Evolutionary conservation across 2,888 invertebrate genomes (phyloP).

Genomic region (Carcina quercana): DNA sequence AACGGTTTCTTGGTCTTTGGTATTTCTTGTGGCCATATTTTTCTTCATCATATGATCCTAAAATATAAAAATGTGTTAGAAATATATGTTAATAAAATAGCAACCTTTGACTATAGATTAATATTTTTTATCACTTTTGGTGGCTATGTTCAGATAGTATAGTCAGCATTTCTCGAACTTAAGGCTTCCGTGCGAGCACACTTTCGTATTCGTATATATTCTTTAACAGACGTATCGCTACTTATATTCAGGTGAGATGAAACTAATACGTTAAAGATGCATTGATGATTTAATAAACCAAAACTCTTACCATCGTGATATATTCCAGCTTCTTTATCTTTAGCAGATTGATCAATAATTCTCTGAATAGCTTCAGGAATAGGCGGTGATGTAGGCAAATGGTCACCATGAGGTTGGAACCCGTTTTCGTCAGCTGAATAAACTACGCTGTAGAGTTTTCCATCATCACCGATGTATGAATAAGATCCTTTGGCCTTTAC

Average conservation of each 20-base stretch:
- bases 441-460: slow-evolving; percentile 42
- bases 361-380: slow-evolving; percentile 51
- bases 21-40: slow-evolving; percentile 53
- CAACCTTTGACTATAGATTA: too few relatives aligned
- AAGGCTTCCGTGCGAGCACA: too few relatives aligned
- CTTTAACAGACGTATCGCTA: too few relatives aligned
- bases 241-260: too few relatives aligned
- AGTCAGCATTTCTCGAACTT: too few relatives aligned
- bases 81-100: too few relatives aligned
- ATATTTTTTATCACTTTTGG: too few relatives aligned
- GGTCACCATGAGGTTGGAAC: slow-evolving; percentile 49
- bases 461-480: slow-evolving; percentile 59
- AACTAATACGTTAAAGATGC: too few relatives aligned
- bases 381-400: slow-evolving; percentile 56
- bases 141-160: too few relatives aligned
- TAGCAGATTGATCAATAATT: slow-evolving; percentile 44
- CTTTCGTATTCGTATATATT: too few relatives aligned
- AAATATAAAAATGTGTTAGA: slow-evolving; percentile 14
- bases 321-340: slow-evolving; percentile 40
- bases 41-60: slow-evolving; percentile 50
- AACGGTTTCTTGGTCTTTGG: slow-evolving; percentile 18
- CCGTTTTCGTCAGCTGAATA: slow-evolving; percentile 63
- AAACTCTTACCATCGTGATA: slow-evolving; percentile 45
- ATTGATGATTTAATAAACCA: background rate
- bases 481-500: slow-evolving; percentile 48